Conservation (phyloP, 2,888 invertebrate genomes). For the Xylophagus ater region DNA sequence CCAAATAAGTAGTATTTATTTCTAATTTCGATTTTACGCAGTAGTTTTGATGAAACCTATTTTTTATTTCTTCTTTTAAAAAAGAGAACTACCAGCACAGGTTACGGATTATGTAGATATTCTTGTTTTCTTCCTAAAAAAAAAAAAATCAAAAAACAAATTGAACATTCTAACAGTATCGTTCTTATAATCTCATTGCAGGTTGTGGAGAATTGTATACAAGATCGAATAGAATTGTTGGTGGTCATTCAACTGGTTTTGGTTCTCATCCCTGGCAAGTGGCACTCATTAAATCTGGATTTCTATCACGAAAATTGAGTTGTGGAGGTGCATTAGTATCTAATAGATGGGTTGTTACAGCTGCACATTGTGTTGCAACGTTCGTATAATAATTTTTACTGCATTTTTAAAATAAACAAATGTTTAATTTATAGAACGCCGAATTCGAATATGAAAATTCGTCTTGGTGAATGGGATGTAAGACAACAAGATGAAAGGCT, state of each 20-base stretch:
- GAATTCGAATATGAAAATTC: conserved; percentile 76
- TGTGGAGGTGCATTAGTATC: conserved; percentile 86
- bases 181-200: too few relatives aligned
- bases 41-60: too few relatives aligned
- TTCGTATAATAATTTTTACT: too few relatives aligned
- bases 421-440: conserved; percentile 52
- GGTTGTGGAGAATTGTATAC: conserved; percentile 85
- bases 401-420: not conserved
- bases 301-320: conserved; percentile 77
- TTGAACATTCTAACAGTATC: too few relatives aligned
- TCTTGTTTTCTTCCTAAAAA: too few relatives aligned
- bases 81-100: too few relatives aligned
- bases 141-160: too few relatives aligned
- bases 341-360: conserved; percentile 85
- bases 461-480: conserved; percentile 89
- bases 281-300: conserved; percentile 82
- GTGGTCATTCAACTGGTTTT: conserved; percentile 81
- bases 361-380: conserved; percentile 88
- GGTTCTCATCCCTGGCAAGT: conserved; percentile 93
- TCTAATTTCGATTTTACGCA: too few relatives aligned
- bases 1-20: too few relatives aligned
- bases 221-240: conserved; percentile 81
- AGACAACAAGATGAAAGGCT: conserved; percentile 70
- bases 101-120: too few relatives aligned
- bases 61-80: too few relatives aligned